Percentiles rank a stretch among this genome's conserved stretches.
These are phyloP conservation scores for Hirudinaria manillensis DNA, from an alignment of 2,888 invertebrate genomes.

Conservation along the genomic window DNA sequence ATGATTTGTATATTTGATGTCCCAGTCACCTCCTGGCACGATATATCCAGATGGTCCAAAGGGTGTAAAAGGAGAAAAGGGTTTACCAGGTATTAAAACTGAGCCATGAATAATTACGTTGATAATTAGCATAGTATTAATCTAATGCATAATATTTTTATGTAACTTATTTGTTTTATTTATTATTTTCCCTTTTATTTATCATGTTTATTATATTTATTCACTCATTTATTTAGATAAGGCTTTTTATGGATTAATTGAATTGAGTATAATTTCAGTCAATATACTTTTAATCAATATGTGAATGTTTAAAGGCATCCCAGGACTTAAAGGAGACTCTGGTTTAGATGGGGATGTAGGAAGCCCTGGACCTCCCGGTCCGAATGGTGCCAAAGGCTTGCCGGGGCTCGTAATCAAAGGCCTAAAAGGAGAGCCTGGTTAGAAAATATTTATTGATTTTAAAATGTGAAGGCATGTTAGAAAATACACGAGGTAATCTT, in stretches of 20 bases:
- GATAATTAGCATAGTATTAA: not conserved
- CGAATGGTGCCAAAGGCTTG: not conserved
- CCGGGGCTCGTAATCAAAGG: constrained; percentile 11
- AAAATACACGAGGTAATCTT: not conserved
- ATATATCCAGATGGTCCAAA: not conserved
- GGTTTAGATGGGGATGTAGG: constrained; percentile 40
- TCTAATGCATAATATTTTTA: no score
- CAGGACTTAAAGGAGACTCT: constrained; percentile 43
- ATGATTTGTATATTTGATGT: not conserved
- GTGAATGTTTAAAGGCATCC: constrained; percentile 18
- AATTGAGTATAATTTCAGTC: not conserved
- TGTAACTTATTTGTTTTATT: no score
- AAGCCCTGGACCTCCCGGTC: constrained; percentile 26
- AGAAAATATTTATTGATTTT: not conserved
- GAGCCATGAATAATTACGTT: no score
- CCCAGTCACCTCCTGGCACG: not conserved
- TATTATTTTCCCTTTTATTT: no score
- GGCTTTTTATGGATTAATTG: no score
- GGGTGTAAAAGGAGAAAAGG: not conserved
- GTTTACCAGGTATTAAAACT: constrained; percentile 10
- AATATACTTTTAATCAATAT: not conserved
- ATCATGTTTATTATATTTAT: no score
- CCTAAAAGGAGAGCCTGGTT: not conserved
- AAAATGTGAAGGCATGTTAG: not conserved
- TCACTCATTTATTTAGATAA: no score